These are phyloP conservation scores for Caenorhabditis sp. DNA, from an alignment of 2,888 invertebrate genomes.

Conservation along the genomic window DNA sequence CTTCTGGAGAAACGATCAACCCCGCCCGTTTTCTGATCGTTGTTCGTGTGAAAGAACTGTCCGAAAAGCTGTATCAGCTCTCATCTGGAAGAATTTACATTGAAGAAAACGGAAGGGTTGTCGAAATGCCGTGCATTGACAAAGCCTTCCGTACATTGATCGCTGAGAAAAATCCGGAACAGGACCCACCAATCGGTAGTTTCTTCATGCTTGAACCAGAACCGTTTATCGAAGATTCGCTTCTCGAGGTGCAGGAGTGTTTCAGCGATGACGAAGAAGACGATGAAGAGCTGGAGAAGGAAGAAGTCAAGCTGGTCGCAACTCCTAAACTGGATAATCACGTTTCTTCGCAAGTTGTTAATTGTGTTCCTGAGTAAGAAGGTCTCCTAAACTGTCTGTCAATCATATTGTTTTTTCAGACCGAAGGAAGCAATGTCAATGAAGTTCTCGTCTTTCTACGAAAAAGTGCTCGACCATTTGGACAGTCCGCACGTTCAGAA, in stretches of 20 bases:
- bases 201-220: constrained; percentile 51
- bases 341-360: constrained; percentile 9
- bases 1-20: neutral
- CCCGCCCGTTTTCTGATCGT: constrained; percentile 47
- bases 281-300: neutral
- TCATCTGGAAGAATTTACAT: constrained; percentile 60
- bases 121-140: constrained; percentile 40
- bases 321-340: constrained; percentile 4
- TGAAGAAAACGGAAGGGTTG: constrained; percentile 43
- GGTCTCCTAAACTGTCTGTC: neutral
- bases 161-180: constrained; percentile 28
- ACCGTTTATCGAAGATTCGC: constrained; percentile 35
- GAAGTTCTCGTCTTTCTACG: constrained; percentile 3
- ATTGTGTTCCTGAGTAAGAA: constrained; percentile 7
- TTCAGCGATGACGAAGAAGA: constrained; percentile 33
- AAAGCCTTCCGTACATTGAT: constrained; percentile 33
- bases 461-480: constrained; percentile 11
- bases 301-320: neutral
- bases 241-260: constrained; percentile 27
- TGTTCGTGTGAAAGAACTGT: constrained; percentile 54
- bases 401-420: neutral
- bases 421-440: neutral
- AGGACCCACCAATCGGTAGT: constrained; percentile 32
- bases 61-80: constrained; percentile 58
- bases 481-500: constrained; percentile 23